These are phyloP conservation scores for Sinocyclocheilus anophthalmus DNA, from an alignment of 2,113 vertebrate genomes.

Conservation along the genomic window DNA sequence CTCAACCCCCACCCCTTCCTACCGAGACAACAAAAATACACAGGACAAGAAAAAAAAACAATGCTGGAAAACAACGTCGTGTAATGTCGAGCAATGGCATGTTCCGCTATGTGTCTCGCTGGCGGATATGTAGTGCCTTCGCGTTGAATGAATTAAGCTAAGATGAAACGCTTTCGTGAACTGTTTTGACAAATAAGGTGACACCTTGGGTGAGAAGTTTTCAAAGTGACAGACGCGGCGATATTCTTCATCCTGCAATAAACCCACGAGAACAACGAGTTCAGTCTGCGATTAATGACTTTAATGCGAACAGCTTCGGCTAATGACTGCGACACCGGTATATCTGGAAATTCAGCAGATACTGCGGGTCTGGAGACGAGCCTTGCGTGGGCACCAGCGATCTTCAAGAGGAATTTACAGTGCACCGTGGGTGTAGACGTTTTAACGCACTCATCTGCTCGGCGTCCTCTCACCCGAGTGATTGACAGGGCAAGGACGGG, in stretches of 20 bases:
- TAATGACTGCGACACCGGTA: constrained; percentile 14
- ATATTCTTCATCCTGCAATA: constrained; percentile 35
- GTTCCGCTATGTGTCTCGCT: constrained; percentile 2
- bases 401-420: constrained; percentile 39
- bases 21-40: constrained; percentile 50
- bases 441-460: constrained; percentile 10
- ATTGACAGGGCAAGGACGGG: constrained; percentile 48
- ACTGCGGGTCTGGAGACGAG: not conserved
- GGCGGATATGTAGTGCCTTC: constrained; percentile 13
- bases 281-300: constrained; percentile 24
- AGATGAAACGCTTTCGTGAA: constrained; percentile 1
- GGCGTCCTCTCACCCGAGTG: constrained; percentile 34
- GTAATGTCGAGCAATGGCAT: constrained; percentile 38
- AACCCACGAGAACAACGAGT: not conserved
- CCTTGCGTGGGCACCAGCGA: constrained; percentile 28
- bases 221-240: constrained; percentile 35
- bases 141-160: constrained; percentile 37
- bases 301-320: not conserved
- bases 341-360: constrained; percentile 23
- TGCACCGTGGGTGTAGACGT: constrained; percentile 14
- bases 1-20: constrained; percentile 38
- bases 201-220: not conserved
- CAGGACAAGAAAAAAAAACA: constrained; percentile 45
- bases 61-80: constrained; percentile 46
- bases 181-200: constrained; percentile 33